phyloP scores from a whole-genome alignment of 2,113 vertebrate species.

The Empidonax alnorum region DNA sequence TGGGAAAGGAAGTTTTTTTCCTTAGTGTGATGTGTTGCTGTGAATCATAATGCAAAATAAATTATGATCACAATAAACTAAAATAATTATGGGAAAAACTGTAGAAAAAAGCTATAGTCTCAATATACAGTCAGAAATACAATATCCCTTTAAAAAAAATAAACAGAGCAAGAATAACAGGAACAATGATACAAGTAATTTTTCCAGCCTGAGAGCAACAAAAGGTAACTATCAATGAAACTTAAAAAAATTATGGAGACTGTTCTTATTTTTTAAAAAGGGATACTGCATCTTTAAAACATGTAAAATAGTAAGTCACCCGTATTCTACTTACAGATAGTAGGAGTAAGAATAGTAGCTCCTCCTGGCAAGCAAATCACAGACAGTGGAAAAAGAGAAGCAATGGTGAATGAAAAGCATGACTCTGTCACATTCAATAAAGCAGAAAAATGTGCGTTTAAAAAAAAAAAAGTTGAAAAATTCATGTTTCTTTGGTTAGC shows the following conservation, averaged over 20 bases:
- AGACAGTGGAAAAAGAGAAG: slow-evolving; percentile 97
- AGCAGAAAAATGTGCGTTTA: slow-evolving; percentile 87
- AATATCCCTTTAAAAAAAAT: slow-evolving; percentile 83
- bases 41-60: slow-evolving; percentile 59
- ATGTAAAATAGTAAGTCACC: slow-evolving; percentile 82
- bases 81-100: slow-evolving; percentile 55
- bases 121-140: slow-evolving; percentile 72
- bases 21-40: not conserved
- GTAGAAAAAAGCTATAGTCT: slow-evolving; percentile 63
- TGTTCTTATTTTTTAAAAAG: slow-evolving; percentile 89
- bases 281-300: slow-evolving; percentile 98
- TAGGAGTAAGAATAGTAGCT: slow-evolving; percentile 99
- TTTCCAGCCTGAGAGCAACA: slow-evolving; percentile 25
- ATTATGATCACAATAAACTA: slow-evolving; percentile 41
- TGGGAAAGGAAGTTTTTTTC: not conserved
- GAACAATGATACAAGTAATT: not conserved
- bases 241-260: slow-evolving; percentile 24
- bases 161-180: not conserved
- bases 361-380: slow-evolving; percentile 99
- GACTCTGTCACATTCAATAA: slow-evolving; percentile 89
- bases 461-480: slow-evolving; percentile 74
- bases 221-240: not conserved
- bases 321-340: slow-evolving; percentile 99
- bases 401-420: slow-evolving; percentile 97
- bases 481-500: slow-evolving; percentile 76